Percentiles rank a stretch among this genome's conserved stretches.
phyloP scores from a whole-genome alignment of 2,797 vertebrate species.

The Helostoma temminkii region DNA sequence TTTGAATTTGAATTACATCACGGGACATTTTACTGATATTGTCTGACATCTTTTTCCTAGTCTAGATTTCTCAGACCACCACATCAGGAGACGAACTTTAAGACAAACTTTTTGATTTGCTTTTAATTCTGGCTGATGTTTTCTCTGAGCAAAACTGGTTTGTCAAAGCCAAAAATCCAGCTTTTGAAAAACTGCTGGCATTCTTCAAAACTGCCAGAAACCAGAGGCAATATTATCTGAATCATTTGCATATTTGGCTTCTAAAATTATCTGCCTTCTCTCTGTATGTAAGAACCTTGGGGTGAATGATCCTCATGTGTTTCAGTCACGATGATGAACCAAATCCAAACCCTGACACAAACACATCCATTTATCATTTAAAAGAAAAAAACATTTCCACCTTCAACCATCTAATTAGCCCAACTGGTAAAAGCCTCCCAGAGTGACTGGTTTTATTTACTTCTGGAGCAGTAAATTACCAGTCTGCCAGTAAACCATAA shows the following conservation, averaged over 20 bases:
- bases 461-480: constrained; percentile 33
- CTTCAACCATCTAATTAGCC: background rate
- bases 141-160: constrained; percentile 5
- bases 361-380: constrained; percentile 7
- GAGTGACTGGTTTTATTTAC: constrained; percentile 14
- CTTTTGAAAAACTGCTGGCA: constrained; percentile 16
- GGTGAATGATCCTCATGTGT: constrained; percentile 18
- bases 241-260: constrained; percentile 23
- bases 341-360: constrained; percentile 9
- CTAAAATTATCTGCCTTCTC: constrained; percentile 15
- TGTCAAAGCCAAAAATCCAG: constrained; percentile 2
- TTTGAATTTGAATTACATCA: too few relatives aligned
- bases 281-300: constrained; percentile 3
- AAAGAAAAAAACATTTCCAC: constrained; percentile 13
- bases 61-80: too few relatives aligned
- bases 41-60: too few relatives aligned
- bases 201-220: background rate
- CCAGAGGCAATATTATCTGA: constrained; percentile 11
- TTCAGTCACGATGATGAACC: constrained; percentile 19
- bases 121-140: constrained; percentile 2
- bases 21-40: too few relatives aligned
- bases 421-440: constrained; percentile 15
- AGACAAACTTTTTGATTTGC: background rate
- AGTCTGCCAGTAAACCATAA: constrained; percentile 10
- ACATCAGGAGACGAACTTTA: too few relatives aligned